Evolutionary conservation across 1,140 invertebrate species (phyloP).

Genomic region (Drosophila micromelanica): DNA sequence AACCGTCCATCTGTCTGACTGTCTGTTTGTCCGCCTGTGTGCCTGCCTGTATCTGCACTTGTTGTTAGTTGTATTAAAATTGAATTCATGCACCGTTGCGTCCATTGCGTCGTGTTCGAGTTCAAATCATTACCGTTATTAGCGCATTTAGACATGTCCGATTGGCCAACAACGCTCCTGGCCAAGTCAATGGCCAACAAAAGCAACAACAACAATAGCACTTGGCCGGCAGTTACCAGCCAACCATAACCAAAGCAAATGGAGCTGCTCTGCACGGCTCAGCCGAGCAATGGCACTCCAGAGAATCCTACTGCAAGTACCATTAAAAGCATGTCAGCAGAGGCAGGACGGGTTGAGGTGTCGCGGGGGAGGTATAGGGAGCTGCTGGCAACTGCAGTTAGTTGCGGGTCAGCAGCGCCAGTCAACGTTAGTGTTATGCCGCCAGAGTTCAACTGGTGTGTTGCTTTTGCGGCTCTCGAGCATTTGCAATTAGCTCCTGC

Average conservation of each 20-base stretch:
- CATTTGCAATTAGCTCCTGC: constrained; percentile 22
- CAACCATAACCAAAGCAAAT: constrained; percentile 37
- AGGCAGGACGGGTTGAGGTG: neutral
- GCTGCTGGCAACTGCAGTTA: constrained; percentile 29
- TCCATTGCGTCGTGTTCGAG: constrained; percentile 18
- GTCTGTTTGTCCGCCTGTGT: neutral
- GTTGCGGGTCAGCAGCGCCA: constrained; percentile 36
- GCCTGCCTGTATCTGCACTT: constrained; percentile 15
- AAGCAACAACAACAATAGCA: neutral
- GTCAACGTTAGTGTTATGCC: constrained; percentile 12
- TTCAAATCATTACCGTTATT: constrained; percentile 50
- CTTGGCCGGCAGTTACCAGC: constrained; percentile 8
- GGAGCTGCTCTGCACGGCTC: constrained; percentile 31
- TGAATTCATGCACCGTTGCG: constrained; percentile 63
- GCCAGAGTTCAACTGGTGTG: constrained; percentile 13
- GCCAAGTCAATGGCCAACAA: constrained; percentile 23
- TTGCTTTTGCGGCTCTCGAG: constrained; percentile 4
- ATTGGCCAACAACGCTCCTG: constrained; percentile 27
- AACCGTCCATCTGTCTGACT: constrained; percentile 11
- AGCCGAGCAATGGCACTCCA: constrained; percentile 34
- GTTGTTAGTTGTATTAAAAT: constrained; percentile 47
- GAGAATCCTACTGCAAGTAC: constrained; percentile 36
- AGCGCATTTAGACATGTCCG: constrained; percentile 36
- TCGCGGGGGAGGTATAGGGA: neutral
- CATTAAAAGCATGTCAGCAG: constrained; percentile 29